Evolutionary conservation across 2,113 vertebrate genomes (phyloP).

Genomic region (Anas platyrhynchos): DNA sequence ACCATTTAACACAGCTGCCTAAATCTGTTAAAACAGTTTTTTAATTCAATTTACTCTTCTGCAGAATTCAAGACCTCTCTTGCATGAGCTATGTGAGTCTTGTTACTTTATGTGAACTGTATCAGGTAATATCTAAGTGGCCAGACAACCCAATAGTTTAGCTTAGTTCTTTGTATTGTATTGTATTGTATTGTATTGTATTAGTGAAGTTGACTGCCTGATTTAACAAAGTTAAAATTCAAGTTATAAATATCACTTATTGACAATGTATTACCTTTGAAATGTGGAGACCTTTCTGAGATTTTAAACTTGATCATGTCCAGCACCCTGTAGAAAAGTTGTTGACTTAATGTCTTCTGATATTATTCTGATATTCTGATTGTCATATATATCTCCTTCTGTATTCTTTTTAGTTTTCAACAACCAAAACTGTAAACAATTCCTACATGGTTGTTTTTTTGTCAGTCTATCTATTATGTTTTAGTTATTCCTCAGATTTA

Average conservation of each 20-base stretch:
- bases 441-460: not conserved
- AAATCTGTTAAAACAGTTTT: too few relatives aligned
- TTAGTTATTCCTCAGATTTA: not conserved
- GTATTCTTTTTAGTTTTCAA: not conserved
- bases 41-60: too few relatives aligned
- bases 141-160: not conserved
- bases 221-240: not conserved
- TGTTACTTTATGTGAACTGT: too few relatives aligned
- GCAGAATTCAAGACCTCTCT: too few relatives aligned
- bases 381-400: not conserved
- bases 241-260: not conserved
- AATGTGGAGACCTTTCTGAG: not conserved
- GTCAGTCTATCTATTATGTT: not conserved
- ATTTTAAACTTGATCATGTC: not conserved
- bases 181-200: too few relatives aligned
- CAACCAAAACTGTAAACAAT: not conserved
- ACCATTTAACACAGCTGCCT: too few relatives aligned
- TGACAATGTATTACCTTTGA: not conserved
- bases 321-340: not conserved
- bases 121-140: too few relatives aligned
- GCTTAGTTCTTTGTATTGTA: not conserved
- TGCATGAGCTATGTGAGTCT: too few relatives aligned
- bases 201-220: not conserved
- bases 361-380: not conserved
- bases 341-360: not conserved